Evolutionary conservation across 2,888 invertebrate species (phyloP), one percentile per base, ranked within the genome.

Genomic region (Antheraea yamamai): DNA sequence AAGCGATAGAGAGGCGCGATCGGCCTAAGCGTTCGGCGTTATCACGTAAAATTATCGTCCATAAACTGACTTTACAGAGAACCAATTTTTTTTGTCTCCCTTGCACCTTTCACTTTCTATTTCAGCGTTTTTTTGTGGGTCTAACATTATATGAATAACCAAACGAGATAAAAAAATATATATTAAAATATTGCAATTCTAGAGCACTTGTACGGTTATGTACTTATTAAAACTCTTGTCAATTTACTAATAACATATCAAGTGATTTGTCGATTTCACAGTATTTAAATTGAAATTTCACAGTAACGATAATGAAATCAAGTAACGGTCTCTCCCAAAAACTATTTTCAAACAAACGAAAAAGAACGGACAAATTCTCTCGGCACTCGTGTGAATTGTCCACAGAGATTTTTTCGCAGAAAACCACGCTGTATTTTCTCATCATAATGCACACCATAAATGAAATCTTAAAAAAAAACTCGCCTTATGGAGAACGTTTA

Each of bases 381-480:
- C 39, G 74, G 73, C 52, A 51, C 51, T 74, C 61, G 55, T 72
- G 61, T 47, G 61, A 74, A 70, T 47, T 58, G 72, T 72, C 58
- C 72, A 72, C 47, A 70, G 23, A 61, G 70, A 61, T 71, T 74
- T 71, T 71, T 74, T 72, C 74, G 61, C 74, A 74, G 74, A 74
- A 74, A 74, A 74, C 58, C 61, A 26, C 61, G 71, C 52, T 72
- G 71, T 74, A 51, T 72, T 75, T 74, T 75, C 72, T 30, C 72
- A 72, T 75, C 74, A 77, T 76, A 39, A 72, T 73, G 12, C 12
- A n/a, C 73, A 73, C 77, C 76, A 72, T 71, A 70, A 77, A 73
- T 75, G 52, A 72, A 68, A 77, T 73, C 76, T 77, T 81, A 78
- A 68, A 77, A 76, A 78, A 78, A 23, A 78, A 78, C 55, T 64